A percentile compares a stretch with the other conserved stretches of the same genome.
Conservation (phyloP, 2,113 vertebrate species). For the Anarrhichthys ocellatus region DNA sequence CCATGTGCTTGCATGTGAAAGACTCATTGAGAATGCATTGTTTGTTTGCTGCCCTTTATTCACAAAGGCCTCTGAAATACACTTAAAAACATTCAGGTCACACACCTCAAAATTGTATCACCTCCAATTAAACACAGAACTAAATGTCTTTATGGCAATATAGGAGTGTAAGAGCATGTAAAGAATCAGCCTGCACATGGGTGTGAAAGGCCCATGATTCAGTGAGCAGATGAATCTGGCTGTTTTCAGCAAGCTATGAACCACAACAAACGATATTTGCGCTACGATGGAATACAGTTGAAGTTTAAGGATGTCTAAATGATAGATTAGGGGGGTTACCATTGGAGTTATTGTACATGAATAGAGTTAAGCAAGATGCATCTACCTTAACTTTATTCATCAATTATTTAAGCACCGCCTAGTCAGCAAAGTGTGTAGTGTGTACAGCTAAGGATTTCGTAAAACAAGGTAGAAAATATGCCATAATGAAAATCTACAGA, state of each 20-base stretch:
- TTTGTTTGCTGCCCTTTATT: not conserved
- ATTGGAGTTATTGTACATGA: slow-evolving; percentile 9
- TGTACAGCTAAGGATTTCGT: not conserved
- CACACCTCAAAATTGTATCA: not conserved
- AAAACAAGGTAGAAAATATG: slow-evolving; percentile 9
- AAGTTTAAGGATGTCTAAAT: slow-evolving; percentile 2
- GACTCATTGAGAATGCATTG: not conserved
- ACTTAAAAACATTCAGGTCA: not conserved
- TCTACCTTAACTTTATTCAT: not conserved
- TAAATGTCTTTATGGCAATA: slow-evolving; percentile 1
- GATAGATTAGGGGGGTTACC: not conserved
- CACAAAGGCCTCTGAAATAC: not conserved
- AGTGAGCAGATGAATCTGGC: not conserved
- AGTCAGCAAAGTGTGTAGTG: not conserved
- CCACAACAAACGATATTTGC: not conserved
- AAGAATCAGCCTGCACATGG: not conserved
- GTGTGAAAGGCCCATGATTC: slow-evolving; percentile 4
- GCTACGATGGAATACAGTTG: not conserved
- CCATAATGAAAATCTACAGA: slow-evolving; percentile 3
- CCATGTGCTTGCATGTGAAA: not conserved
- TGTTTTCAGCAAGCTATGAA: not conserved
- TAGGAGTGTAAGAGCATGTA: not conserved
- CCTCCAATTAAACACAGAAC: slow-evolving; percentile 4
- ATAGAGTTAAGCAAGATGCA: slow-evolving; percentile 6
- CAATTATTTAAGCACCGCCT: not conserved